Evolutionary conservation across 2,113 vertebrate genomes (phyloP).

Genomic region (Marmota flaviventris): DNA sequence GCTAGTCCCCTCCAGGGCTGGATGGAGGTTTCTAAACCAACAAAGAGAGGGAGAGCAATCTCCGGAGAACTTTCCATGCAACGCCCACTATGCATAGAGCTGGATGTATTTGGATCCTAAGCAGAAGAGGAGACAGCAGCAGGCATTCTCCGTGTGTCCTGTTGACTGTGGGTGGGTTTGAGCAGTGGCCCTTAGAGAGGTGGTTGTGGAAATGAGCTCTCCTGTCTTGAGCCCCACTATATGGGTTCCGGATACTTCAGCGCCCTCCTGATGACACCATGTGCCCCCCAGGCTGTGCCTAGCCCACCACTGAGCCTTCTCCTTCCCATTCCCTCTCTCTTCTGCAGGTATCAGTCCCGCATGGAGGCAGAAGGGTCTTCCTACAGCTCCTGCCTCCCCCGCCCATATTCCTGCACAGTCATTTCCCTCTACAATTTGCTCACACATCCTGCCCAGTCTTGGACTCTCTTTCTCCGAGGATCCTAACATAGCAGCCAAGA

Average conservation of each 20-base stretch:
- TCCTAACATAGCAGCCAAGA: no score
- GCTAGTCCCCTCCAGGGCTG: background rate
- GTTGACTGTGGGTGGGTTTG: background rate
- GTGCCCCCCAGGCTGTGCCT: background rate
- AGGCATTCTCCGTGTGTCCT: background rate
- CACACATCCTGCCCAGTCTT: no score
- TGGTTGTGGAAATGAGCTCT: no score
- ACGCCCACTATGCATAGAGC: background rate
- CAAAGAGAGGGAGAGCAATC: no score
- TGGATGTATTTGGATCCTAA: background rate
- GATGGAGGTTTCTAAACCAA: background rate
- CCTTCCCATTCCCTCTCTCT: background rate
- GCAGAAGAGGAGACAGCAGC: background rate
- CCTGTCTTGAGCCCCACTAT: background rate
- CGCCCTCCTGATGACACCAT: accelerated
- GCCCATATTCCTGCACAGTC: no score
- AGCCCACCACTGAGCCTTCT: no score
- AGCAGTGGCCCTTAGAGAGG: background rate
- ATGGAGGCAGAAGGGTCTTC: background rate
- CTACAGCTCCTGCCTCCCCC: no score
- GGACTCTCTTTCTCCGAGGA: no score
- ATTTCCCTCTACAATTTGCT: no score
- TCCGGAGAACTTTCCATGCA: background rate
- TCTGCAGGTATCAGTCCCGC: background rate
- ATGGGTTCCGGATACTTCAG: background rate